Evolutionary conservation across 2,888 invertebrate species (phyloP), one percentile per base, ranked within the genome.

Genomic region (Machimus atricapillus): DNA sequence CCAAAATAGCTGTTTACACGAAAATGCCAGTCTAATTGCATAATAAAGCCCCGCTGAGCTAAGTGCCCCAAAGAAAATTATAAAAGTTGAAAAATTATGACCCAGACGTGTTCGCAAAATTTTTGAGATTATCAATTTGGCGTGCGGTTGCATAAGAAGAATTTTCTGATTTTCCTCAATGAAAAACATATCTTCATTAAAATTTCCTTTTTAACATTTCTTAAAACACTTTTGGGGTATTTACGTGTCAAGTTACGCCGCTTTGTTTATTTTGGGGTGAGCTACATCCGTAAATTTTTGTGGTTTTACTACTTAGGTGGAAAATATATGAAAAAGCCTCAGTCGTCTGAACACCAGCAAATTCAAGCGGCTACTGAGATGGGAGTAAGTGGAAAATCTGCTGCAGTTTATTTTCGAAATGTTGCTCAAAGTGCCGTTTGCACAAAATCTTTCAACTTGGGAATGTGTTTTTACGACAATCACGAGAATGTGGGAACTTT

Each of bases 1-100:
- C 76, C 76, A 76, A 76, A 76, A 76, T 76, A 43, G 16, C 40
- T 78, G 78, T 78, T 78, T 78, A 78, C 78, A 78, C 9, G 43
- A 40, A 43, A 16, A 43, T 43, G 37, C 43, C 78, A 43, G 43
- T 14, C 43, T 23, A 78, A 78, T 78, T 78, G 23, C 78, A 78
- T 43, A 78, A 78, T 78, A 40, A 40, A 78, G 19, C 34, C 76
- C 8, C 8, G 34, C 76, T 31, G 3, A 31, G 73, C 76, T 37
- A 76, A 76, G 76, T 76, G 40, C 40, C 23, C 19, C 31, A n/a
- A 6, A 1, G 7, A 78, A 78, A 78, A 78, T 46, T 46, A 46
- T 23, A 40, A 78, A 78, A 78, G 12, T 27, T 78, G 43, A 40
- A 23, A 78, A 78, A 78, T 78, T 78, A 78, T 76, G 16, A 37